Base-by-base conservation (phyloP, 2,888 invertebrate genomes). In the Cryptus armator region DNA sequence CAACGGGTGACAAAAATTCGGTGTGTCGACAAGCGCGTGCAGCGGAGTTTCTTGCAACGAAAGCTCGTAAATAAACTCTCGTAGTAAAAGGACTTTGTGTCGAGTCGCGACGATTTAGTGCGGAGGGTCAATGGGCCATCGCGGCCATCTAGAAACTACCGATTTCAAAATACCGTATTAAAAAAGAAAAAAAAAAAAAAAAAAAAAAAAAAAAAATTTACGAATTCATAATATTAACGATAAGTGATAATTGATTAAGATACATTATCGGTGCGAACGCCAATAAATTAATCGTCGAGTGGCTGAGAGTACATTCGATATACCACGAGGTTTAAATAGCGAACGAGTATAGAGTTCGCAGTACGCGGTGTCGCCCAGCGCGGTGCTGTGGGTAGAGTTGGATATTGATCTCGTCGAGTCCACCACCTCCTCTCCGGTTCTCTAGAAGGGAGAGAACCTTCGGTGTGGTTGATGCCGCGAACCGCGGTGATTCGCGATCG, bases 401-500 rank as follows among this genome's bases (percentile, higher is more conserved):
- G 88, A 90, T 92, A 92, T 92, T 92, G 92, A 92, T 92, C 91
- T 90, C 89, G 88, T 86, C 86, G 77, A 83, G 85, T 56, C 56
- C 56, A 19, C 56, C 19, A 56, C 19, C 56, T 24, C 19, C 56
- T 24, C 56, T 24, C 10, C 78, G 76, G 86, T 81, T 84, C 84
- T 56, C 85, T 80, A 56, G 77, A 81, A 77, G 80, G 76, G 67
- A 68, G 66, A 76, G 51, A 66, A 56, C 44, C 56, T 59, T 59
- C 81, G 16, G 16, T 16, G 53, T 74, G 43, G 67, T 56, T 56
- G 37, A 37, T 37, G 37, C 37, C 37, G 37, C 37, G 37, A 37
- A 7, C 9, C 56, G 56, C 72, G 53, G 75, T 68, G 78, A 78
- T 83, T 79, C 71, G 48, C 24, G 75, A 74, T 80, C 78, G 72